phyloP scores from a whole-genome alignment of 2,113 vertebrate genomes.

The Notarius quadriscutis region DNA sequence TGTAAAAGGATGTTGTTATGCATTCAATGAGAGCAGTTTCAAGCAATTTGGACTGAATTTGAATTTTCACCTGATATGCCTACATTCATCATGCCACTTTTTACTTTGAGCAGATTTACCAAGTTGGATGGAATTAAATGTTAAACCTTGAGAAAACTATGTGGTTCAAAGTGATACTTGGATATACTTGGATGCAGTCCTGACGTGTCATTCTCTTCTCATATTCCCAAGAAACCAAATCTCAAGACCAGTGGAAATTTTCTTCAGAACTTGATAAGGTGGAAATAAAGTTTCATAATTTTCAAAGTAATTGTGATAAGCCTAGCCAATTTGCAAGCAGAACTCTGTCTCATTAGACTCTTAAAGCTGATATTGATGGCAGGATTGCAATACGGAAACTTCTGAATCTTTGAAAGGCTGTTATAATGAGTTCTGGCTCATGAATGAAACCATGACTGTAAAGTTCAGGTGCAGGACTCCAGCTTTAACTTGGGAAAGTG shows the following conservation, averaged over 20 bases:
- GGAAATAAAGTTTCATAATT: neutral
- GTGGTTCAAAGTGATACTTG: neutral
- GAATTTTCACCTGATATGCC: no score
- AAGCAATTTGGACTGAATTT: no score
- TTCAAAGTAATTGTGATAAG: neutral
- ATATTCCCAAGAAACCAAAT: neutral
- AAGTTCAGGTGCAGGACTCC: neutral
- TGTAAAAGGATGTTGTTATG: no score
- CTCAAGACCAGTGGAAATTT: neutral
- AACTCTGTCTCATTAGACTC: neutral
- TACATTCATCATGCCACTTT: no score
- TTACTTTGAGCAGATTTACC: no score
- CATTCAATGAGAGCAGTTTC: no score
- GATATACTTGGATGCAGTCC: neutral
- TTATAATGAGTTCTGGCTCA: neutral
- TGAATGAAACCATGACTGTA: neutral
- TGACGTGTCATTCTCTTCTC: neutral
- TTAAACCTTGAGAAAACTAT: neutral
- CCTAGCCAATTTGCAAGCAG: neutral
- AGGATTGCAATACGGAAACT: slow-evolving; percentile 26
- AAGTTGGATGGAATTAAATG: no score
- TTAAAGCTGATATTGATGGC: slow-evolving; percentile 5
- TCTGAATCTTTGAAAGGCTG: neutral
- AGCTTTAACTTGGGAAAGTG: neutral
- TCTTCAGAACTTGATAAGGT: neutral